Base-by-base conservation (phyloP, 2,888 invertebrate genomes). In the Linnaemya tessellans region DNA sequence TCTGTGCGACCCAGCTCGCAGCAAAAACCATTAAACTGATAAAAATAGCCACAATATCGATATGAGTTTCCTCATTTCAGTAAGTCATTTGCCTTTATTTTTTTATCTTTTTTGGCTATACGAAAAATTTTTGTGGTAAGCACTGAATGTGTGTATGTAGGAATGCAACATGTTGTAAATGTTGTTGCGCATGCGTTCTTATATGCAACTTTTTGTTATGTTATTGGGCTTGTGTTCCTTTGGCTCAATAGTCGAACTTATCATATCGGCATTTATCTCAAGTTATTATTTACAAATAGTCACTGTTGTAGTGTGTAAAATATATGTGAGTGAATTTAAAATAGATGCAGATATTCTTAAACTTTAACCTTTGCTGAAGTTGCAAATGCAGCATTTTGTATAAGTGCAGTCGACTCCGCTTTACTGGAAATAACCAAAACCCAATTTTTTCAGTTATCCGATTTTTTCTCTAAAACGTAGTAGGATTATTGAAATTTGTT, bases 281-380 rank as follows among this genome's bases (percentile, higher is more conserved):
- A 73, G 84, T 84, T 84, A 80, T 84, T 84, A 84, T 68, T 84
- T 84, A 84, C 65, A 80, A 84, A 84, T 67, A 65, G 64, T 67
- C 80, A 73, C 15, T 2, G 30, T 3, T n/a, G 25, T 49, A 35
- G 25, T 64, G 58, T 13, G 8, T 51, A 20, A 73, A 73, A 68
- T 56, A 73, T 56, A 10, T 58, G 64, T 22, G 20, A 25, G 18
- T 1, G 30, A 30, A 15, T 13, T 30, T 30, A 38, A 56, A 18
- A 38, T 22, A 35, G 4, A 35, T 8, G 18, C 54, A 62, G 46
- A 22, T 51, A 49, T 11, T 41, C 51, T 46, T 20, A 13, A 20
- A 25, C 1, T 46, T 43, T 43, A 9, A 43, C 3, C 15, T n/a
- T n/a, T n/a, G n/a, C n/a, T n/a, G n/a, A n/a, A n/a, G n/a, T n/a